A percentile compares a stretch with the other conserved stretches of the same genome.
phyloP scores from a whole-genome alignment of 1,140 invertebrate genomes.

The Drosophila albomicans region DNA sequence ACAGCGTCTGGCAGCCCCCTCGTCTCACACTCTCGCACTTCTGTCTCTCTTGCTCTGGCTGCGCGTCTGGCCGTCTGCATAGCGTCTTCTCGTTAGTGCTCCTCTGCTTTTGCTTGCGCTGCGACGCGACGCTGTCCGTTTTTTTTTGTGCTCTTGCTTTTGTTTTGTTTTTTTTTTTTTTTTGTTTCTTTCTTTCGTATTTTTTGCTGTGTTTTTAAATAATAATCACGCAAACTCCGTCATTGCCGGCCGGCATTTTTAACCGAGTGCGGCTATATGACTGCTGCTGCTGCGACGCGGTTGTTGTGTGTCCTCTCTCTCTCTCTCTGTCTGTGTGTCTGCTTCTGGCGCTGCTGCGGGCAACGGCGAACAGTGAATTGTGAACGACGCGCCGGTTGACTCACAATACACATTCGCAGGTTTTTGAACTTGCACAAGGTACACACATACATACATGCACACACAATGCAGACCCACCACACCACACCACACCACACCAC shows the following conservation, averaged over 20 bases:
- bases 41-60: background rate
- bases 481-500: too few relatives aligned
- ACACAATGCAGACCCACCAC: background rate
- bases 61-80: conserved; percentile 25
- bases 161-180: conserved; percentile 1
- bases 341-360: conserved; percentile 11
- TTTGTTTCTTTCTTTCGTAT: conserved; percentile 17
- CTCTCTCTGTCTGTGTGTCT: conserved; percentile 12
- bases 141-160: background rate
- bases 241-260: conserved; percentile 78
- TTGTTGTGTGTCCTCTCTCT: conserved; percentile 29
- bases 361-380: conserved; percentile 6
- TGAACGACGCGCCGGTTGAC: conserved; percentile 33
- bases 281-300: conserved; percentile 17
- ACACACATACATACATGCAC: conserved; percentile 16
- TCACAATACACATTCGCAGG: conserved; percentile 60
- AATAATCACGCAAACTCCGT: conserved; percentile 63
- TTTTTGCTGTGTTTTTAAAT: conserved; percentile 27
- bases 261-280: conserved; percentile 54
- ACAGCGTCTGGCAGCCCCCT: conserved; percentile 11
- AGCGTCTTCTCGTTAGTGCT: conserved; percentile 26
- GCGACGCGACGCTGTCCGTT: conserved; percentile 3
- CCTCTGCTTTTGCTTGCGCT: conserved; percentile 12
- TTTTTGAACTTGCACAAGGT: conserved; percentile 76
- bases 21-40: background rate